These are phyloP conservation scores for Lepisosteus oculatus DNA, from an alignment of 2,113 vertebrate genomes.

Conservation along the genomic window DNA sequence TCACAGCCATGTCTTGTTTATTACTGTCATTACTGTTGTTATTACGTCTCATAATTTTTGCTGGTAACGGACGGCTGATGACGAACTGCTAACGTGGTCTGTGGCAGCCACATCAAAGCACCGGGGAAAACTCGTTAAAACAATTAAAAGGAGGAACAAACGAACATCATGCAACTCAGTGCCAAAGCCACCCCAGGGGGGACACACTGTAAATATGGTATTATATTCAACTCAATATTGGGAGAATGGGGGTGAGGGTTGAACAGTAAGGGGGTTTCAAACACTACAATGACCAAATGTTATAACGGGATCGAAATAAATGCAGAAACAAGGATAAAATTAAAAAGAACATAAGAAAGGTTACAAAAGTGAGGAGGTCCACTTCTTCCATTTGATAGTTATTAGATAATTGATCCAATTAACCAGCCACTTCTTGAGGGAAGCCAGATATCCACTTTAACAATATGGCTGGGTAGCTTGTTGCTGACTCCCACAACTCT, in stretches of 20 bases:
- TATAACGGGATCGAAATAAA: too few species aligned
- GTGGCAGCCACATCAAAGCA: constrained; percentile 67
- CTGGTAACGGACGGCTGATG: constrained; percentile 59
- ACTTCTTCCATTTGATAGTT: too few species aligned
- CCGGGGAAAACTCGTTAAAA: constrained; percentile 54
- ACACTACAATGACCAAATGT: too few species aligned
- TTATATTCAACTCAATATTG: constrained; percentile 74
- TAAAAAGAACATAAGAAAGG: too few species aligned
- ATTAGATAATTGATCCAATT: too few species aligned
- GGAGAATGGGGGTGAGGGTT: constrained; percentile 54
- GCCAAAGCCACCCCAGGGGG: constrained; percentile 70
- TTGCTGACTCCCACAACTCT: too few species aligned
- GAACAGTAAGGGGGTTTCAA: constrained; percentile 27
- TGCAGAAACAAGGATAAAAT: too few species aligned
- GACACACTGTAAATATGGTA: constrained; percentile 69
- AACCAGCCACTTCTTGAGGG: too few species aligned
- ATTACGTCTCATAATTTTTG: constrained; percentile 39
- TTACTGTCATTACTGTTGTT: constrained; percentile 52
- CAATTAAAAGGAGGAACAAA: constrained; percentile 61
- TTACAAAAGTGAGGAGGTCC: too few species aligned
- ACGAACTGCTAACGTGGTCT: constrained; percentile 65
- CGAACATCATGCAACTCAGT: constrained; percentile 58
- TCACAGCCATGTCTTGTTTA: constrained; percentile 19
- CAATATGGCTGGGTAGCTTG: too few species aligned
- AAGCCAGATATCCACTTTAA: too few species aligned